Percentiles rank a stretch among this genome's conserved stretches.
Conservation (phyloP, 64 coral and sea anemone species). For the Cladopsammia gracilis region DNA sequence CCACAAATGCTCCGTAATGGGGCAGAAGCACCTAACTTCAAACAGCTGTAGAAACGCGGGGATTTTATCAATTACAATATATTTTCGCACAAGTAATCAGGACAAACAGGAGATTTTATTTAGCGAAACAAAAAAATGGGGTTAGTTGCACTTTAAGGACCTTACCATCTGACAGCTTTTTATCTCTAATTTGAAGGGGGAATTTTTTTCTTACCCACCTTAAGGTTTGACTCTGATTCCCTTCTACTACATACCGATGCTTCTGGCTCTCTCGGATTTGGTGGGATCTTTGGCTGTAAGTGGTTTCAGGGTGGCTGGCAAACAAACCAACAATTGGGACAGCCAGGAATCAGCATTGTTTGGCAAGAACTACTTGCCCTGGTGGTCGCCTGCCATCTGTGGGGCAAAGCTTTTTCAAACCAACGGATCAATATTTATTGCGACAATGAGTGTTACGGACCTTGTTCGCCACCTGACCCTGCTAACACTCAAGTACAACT, state of each 20-base stretch:
- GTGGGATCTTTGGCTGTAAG: background rate
- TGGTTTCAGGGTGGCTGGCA: constrained; percentile 74
- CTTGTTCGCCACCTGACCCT: constrained; percentile 40
- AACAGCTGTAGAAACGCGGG: no score
- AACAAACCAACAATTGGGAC: constrained; percentile 17
- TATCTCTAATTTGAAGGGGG: no score
- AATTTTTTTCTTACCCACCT: no score
- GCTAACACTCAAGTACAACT: constrained; percentile 21
- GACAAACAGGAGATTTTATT: no score
- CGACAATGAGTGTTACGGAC: constrained; percentile 60
- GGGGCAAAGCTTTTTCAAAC: constrained; percentile 32
- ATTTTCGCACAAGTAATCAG: no score
- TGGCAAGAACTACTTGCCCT: constrained; percentile 74
- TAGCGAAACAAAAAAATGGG: no score
- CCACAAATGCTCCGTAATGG: no score
- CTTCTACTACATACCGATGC: constrained; percentile 59
- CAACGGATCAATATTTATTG: constrained; percentile 49
- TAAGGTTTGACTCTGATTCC: background rate
- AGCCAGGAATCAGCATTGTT: constrained; percentile 57
- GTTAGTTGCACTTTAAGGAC: no score
- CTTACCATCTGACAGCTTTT: no score
- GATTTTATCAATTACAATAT: no score
- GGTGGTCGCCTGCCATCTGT: constrained; percentile 65
- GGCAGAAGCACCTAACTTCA: no score
- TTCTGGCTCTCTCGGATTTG: constrained; percentile 36